Base-by-base conservation (phyloP, 2,797 vertebrate genomes). In the Epinephelus coioides region DNA sequence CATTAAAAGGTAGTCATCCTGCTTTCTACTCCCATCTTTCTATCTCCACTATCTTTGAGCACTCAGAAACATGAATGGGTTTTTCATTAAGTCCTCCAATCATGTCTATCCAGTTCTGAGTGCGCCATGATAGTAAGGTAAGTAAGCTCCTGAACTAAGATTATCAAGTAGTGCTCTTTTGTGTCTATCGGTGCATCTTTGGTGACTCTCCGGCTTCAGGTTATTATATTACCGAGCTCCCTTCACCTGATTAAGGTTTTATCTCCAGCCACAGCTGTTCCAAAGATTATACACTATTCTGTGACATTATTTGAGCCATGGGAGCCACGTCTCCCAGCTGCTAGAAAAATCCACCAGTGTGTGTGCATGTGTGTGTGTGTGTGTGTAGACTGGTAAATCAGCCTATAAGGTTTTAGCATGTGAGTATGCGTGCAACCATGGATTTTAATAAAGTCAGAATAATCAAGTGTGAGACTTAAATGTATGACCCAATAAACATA, bases 241-340 rank as follows among this genome's bases (percentile, higher is more conserved):
- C 81, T 87, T 89, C 82, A 87, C 85, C 85, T 90, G 89, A 91
- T 93, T 90, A 72, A 69, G 85, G 90, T 87, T 93, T 94, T 94
- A 94, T 95, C 94, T 94, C 69, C 75, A 86, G 67, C 87, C 83
- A 87, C 93, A 94, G 92, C 93, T 95, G 93, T 83, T 93, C 79
- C 69, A 78, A 80, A 92, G 91, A 93, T 91, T 88, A 87, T 88
- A 80, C 69, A 76, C 83, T 88, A 75, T 87, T 86, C 81, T 81
- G 73, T 81, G 81, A 84, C 87, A 81, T 86, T 76, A 81, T 89
- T 88, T 86, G 84, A 89, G 82, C 83, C 76, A 76, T 21, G 73
- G 78, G 84, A 89, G 82, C 72, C 49, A 50, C 62, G 25, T 81
- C 83, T 81, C 82, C 69, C 88, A 87, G 81, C 82, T 89, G 90